phyloP scores from a whole-genome alignment of 2,797 vertebrate species.

The Glossophaga mutica region DNA sequence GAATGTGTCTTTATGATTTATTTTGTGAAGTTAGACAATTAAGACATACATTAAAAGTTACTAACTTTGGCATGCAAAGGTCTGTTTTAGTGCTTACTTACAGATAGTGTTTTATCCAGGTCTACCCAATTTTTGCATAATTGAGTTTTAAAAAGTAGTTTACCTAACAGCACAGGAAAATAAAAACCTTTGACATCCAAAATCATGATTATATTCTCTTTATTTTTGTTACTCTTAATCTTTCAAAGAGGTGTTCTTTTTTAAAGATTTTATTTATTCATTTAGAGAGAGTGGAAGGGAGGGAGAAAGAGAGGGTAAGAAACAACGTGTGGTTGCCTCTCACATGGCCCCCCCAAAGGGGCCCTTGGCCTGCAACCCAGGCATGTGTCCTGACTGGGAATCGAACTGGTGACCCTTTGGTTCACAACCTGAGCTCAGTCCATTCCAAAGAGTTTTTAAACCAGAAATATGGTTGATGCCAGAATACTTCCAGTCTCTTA shows the following conservation, averaged over 20 bases:
- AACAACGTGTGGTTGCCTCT: no score
- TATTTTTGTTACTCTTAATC: background rate
- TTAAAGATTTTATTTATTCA: no score
- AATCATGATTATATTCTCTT: background rate
- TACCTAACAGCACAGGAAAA: slow-evolving; percentile 31
- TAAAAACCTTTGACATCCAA: background rate
- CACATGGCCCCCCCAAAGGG: no score
- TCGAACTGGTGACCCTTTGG: no score
- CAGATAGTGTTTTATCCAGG: background rate
- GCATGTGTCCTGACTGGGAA: no score
- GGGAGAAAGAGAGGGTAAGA: no score
- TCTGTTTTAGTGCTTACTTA: background rate
- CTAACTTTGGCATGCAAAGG: background rate
- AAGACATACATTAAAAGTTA: background rate
- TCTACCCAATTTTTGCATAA: background rate
- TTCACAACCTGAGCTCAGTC: no score
- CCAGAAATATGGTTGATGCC: background rate
- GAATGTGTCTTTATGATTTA: background rate
- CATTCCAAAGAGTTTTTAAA: background rate
- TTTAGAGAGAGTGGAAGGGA: no score
- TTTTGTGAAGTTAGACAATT: background rate
- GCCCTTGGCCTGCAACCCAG: no score
- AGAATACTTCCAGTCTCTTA: background rate
- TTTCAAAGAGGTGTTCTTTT: no score
- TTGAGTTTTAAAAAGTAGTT: slow-evolving; percentile 23